Evolutionary conservation across 2,113 vertebrate genomes (phyloP), one percentile per base, ranked within the genome.

Genomic region (Gallinago media): DNA sequence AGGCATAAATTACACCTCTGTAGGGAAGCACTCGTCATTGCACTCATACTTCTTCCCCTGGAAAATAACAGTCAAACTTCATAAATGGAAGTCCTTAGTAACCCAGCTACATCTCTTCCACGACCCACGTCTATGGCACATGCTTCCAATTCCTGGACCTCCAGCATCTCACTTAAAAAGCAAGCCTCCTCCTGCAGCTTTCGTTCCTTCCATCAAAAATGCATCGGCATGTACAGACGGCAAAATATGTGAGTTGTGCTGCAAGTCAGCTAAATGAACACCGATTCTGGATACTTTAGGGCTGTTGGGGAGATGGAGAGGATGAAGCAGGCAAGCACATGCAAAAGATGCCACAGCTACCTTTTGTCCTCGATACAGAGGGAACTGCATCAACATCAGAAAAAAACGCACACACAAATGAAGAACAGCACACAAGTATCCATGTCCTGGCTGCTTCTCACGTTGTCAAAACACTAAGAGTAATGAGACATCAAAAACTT

Each of bases 1-100:
- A 46, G 49, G 44, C 5, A 0, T 29, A 77, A 83, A 20, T 49
- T 72, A 34, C 19, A 50, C 3, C 46, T 63, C 52, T 76, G 40
- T 3, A 61, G 55, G 79, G 55, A 80, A 83, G 23, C 42, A 66
- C 31, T 65, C 68, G 26, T 25, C 49, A 68, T 14, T 71, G 52
- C 27, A 50, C 25, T 76, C 40, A 18, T 6, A 55, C 42, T 32
- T 88, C 73, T 54, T 88, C 40, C 77, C 15, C 52, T 88, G 92
- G 87, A 95, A 96, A 91, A 84, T 56, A 80, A 52, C n/a, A 67
- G 55, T 55, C 76, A 88, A 55, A 78, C 8, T 18, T 78, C 73
- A 89, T 34, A 34, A 94, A 78, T 47, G 65, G 94, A 94, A 96
- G 70, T 68, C 73, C 49, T 92, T 67, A 85, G 81, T 82, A 94